These are phyloP conservation scores for Mus spicilegus DNA, from an alignment of 2,113 vertebrate species.

Conservation along the genomic window DNA sequence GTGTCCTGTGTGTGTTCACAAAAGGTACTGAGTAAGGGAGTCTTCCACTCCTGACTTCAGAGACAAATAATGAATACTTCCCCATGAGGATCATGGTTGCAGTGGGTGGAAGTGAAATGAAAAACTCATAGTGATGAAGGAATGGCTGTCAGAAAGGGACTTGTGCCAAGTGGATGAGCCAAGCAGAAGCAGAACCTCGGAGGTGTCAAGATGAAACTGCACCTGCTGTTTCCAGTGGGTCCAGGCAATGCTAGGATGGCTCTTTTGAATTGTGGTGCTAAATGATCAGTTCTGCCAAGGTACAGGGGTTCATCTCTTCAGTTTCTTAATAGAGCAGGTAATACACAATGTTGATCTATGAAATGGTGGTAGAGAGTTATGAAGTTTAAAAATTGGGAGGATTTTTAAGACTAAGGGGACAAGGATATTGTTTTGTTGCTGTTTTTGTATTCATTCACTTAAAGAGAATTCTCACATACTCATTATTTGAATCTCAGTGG, in stretches of 20 bases:
- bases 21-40: background rate
- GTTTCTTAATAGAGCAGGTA: background rate
- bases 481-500: background rate
- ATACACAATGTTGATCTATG: background rate
- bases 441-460: background rate
- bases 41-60: background rate
- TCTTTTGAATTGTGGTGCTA: background rate
- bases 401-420: background rate
- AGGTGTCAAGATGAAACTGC: background rate
- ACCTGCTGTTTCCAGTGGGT: background rate
- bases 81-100: background rate
- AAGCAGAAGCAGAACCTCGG: background rate
- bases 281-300: background rate
- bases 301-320: background rate
- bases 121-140: background rate
- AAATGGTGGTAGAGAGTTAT: background rate
- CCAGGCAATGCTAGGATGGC: background rate
- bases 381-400: background rate
- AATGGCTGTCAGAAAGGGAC: background rate
- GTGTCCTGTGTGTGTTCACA: background rate
- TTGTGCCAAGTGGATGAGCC: fast-evolving
- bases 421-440: background rate
- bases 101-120: background rate
- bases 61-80: background rate
- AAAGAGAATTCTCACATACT: background rate